phyloP scores from a whole-genome alignment of 2,113 vertebrate species.

The Tragulus kanchil region DNA sequence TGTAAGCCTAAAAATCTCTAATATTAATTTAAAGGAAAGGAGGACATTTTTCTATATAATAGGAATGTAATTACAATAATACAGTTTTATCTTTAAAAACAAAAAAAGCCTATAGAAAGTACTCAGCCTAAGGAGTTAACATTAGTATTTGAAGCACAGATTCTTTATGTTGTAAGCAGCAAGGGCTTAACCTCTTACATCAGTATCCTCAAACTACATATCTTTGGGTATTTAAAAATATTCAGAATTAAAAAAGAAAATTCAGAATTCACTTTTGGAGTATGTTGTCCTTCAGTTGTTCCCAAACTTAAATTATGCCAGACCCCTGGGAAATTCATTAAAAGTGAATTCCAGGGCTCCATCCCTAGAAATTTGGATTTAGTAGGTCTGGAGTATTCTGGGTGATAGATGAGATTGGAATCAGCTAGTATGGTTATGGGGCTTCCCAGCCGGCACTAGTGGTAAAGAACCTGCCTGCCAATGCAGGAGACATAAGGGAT shows the following conservation, averaged over 20 bases:
- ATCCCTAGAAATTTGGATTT: background rate
- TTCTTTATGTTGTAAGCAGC: slow-evolving; percentile 1
- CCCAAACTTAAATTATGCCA: background rate
- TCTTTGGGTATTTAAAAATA: slow-evolving; percentile 7
- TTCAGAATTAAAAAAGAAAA: background rate
- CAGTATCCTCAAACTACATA: background rate
- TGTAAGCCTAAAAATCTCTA: slow-evolving; percentile 11
- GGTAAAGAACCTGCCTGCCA: background rate
- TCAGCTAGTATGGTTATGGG: background rate
- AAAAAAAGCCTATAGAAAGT: background rate
- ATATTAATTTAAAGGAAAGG: background rate
- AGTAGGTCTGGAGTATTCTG: background rate
- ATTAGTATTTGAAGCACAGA: background rate
- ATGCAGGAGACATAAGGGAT: background rate
- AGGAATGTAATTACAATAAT: slow-evolving; percentile 39
- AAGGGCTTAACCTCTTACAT: background rate
- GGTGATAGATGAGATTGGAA: background rate
- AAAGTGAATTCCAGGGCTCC: background rate
- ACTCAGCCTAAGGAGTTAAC: background rate
- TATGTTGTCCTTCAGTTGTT: slow-evolving; percentile 28
- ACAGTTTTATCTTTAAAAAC: background rate
- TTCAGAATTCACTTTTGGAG: background rate
- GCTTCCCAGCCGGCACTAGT: background rate
- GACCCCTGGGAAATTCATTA: background rate
- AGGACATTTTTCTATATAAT: background rate